These are phyloP conservation scores for Eriocheir sinensis DNA, from an alignment of 1,140 invertebrate species.

Conservation along the genomic window DNA sequence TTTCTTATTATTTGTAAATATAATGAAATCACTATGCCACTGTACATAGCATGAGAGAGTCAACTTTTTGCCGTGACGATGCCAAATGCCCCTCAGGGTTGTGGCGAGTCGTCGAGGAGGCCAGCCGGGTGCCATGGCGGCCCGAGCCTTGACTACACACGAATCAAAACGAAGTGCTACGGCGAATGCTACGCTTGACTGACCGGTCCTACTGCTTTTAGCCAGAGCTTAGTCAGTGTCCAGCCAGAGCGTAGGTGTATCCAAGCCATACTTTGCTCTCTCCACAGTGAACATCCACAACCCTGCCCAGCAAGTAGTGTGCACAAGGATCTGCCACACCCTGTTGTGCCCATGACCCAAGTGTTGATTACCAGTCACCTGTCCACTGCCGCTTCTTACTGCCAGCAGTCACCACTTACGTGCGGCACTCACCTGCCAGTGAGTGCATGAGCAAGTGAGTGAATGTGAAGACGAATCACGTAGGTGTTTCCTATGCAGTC, in stretches of 20 bases:
- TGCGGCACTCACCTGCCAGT: not conserved
- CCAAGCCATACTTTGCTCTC: slow-evolving; percentile 56
- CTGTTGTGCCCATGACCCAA: slow-evolving; percentile 50
- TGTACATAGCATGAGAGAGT: slow-evolving; percentile 68
- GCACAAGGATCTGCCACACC: slow-evolving; percentile 6
- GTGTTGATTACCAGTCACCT: slow-evolving; percentile 41
- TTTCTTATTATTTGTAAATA: slow-evolving; percentile 69
- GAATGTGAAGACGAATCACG: slow-evolving; percentile 7
- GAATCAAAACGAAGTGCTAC: slow-evolving; percentile 74
- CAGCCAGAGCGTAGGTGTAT: slow-evolving; percentile 61
- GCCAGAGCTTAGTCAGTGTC: slow-evolving; percentile 61
- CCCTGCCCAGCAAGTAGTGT: not conserved
- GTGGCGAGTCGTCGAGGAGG: slow-evolving; percentile 1
- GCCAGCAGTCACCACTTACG: slow-evolving; percentile 40
- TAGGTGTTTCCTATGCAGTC: slow-evolving; percentile 42
- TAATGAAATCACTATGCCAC: slow-evolving; percentile 57
- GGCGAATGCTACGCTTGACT: slow-evolving; percentile 50
- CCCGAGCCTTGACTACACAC: slow-evolving; percentile 25
- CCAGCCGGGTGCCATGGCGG: not conserved
- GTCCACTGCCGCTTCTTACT: slow-evolving; percentile 70
- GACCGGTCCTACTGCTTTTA: slow-evolving; percentile 58
- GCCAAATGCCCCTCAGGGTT: not conserved
- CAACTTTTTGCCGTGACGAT: slow-evolving; percentile 29
- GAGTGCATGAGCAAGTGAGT: not conserved
- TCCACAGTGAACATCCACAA: slow-evolving; percentile 28